phyloP scores from a whole-genome alignment of 2,888 invertebrate species.

The Isoperla grammatica region DNA sequence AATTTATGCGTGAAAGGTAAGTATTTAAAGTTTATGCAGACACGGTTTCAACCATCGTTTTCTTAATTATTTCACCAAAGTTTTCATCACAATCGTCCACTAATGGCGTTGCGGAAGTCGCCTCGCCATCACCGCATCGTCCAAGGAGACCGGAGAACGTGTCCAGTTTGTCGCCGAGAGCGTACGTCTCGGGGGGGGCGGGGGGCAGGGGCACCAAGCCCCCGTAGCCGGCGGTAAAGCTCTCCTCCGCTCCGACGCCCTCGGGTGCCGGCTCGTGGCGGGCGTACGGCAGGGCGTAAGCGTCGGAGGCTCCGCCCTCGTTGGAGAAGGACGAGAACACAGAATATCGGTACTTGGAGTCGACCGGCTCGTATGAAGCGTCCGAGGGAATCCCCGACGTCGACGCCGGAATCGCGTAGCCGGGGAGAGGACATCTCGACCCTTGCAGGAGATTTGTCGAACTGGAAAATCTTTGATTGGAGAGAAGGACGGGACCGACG shows the following conservation, averaged over 20 bases:
- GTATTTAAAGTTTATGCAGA: slow-evolving; percentile 57
- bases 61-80: slow-evolving; percentile 88
- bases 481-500: slow-evolving; percentile 17
- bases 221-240: no score
- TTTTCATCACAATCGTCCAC: slow-evolving; percentile 60
- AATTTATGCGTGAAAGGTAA: slow-evolving; percentile 4
- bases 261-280: slow-evolving; percentile 19
- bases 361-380: slow-evolving; percentile 18
- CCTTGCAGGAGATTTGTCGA: slow-evolving; percentile 14
- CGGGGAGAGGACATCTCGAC: slow-evolving; percentile 18
- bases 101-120: not conserved
- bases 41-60: slow-evolving; percentile 87
- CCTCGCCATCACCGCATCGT: slow-evolving; percentile 20
- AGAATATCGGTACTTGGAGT: slow-evolving; percentile 24
- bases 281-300: no score
- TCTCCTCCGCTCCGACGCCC: not conserved
- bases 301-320: slow-evolving; percentile 14
- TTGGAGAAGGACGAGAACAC: slow-evolving; percentile 22
- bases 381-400: slow-evolving; percentile 1
- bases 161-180: slow-evolving; percentile 62
- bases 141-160: slow-evolving; percentile 57
- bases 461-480: slow-evolving; percentile 11
- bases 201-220: not conserved
- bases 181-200: slow-evolving; percentile 44
- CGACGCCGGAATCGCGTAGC: slow-evolving; percentile 3